Percentiles rank a stretch among this genome's conserved stretches.
Evolutionary conservation across 92 coral and sea anemone species (phyloP).

Genomic region (Porites rus): DNA sequence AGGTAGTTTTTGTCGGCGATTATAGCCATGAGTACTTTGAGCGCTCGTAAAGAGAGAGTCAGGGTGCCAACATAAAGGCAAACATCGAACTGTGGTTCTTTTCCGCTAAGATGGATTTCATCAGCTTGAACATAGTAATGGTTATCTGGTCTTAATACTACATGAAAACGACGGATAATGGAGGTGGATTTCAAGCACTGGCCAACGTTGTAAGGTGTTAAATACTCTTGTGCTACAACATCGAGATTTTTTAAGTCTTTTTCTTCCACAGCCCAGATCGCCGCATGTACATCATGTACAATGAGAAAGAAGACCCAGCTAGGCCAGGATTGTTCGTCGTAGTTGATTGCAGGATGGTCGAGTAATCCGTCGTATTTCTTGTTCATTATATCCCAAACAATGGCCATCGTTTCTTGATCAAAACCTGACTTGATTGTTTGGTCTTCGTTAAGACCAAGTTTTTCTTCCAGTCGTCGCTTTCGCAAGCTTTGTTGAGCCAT

Average conservation of each 20-base stretch:
- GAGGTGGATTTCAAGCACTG: constrained; percentile 57
- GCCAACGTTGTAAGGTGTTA: constrained; percentile 67
- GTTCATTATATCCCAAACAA: constrained; percentile 73
- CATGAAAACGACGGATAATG: constrained; percentile 62
- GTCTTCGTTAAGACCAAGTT: constrained; percentile 66
- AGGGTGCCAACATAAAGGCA: constrained; percentile 72
- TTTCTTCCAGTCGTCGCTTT: constrained; percentile 70
- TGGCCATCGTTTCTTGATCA: constrained; percentile 69
- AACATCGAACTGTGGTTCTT: constrained; percentile 63
- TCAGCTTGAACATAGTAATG: constrained; percentile 66
- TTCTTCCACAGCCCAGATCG: constrained; percentile 76
- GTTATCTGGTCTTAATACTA: constrained; percentile 47
- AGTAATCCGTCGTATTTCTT: constrained; percentile 60
- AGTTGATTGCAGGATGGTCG: constrained; percentile 66
- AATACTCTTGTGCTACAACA: constrained; percentile 59
- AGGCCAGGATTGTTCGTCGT: constrained; percentile 67
- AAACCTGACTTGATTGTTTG: constrained; percentile 72
- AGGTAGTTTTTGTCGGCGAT: constrained; percentile 71
- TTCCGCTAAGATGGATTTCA: constrained; percentile 47
- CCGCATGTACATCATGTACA: constrained; percentile 67
- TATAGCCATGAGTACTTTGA: constrained; percentile 65
- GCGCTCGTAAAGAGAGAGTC: constrained; percentile 62
- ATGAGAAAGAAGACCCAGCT: constrained; percentile 73
- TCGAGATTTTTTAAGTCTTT: constrained; percentile 52
- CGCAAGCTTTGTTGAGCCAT: constrained; percentile 65